Conservation (phyloP, 2,113 vertebrate species). For the Bubo scandiacus region DNA sequence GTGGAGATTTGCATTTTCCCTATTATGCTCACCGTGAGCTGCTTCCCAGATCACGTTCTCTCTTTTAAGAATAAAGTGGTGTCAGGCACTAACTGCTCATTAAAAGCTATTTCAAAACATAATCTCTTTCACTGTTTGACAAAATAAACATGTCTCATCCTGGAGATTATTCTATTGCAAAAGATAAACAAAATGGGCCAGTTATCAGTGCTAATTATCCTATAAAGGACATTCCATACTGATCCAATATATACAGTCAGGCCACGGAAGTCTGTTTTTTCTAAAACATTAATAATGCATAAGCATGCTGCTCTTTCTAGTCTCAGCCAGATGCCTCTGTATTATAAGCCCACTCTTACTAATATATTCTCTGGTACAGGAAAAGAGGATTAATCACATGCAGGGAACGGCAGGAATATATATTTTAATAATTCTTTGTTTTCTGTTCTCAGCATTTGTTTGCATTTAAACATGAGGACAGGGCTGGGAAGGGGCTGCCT, state of each 20-base stretch:
- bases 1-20: not conserved
- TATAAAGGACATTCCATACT: not conserved
- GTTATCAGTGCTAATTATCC: not conserved
- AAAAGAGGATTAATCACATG: conserved; percentile 17
- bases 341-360: not conserved
- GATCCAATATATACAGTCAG: not conserved
- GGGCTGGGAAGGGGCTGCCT: not conserved
- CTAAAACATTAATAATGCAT: conserved; percentile 50
- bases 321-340: conserved; percentile 51
- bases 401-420: not conserved
- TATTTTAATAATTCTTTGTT: not conserved
- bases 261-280: not conserved
- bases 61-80: not conserved
- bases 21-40: fast-evolving
- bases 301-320: not conserved
- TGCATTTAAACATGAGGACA: not conserved
- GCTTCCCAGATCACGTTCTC: not conserved
- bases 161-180: not conserved
- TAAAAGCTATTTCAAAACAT: not conserved
- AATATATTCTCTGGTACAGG: not conserved
- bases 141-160: conserved; percentile 16
- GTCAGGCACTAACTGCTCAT: not conserved
- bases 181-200: conserved; percentile 31
- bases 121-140: not conserved
- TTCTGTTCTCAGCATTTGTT: not conserved